Evolutionary conservation across 2,888 invertebrate genomes (phyloP), one percentile per base, ranked within the genome.

Genomic region (Lordiphosa fenestrarum): DNA sequence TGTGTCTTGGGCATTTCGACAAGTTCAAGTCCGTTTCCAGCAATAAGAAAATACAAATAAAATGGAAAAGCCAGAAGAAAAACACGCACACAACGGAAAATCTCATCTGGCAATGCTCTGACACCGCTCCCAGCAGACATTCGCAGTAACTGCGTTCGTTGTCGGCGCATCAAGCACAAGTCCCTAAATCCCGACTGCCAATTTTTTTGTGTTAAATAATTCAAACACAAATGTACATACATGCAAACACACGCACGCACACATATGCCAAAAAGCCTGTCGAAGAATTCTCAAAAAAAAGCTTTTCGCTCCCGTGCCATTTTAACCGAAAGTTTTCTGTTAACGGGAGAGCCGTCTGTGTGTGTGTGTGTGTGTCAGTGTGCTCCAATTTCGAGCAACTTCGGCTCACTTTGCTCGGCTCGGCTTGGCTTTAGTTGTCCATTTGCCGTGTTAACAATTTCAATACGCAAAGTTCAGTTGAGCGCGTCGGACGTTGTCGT

Each of bases 381-480:
- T 80, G 82, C 80, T 82, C 80, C 66, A 80, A 71, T 78, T 80
- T 73, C 71, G 62, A 58, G 53, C 53, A 23, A 33, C 44, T 67
- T 66, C 69, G 71, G 46, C 53, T 47, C 44, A 38, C 42, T 40
- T 38, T 40, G 53, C 50, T 38, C 41, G 70, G 63, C 65, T 65
- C 49, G 58, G 59, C 47, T 63, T 50, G 65, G 52, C 48, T 30
- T 47, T 44, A 36, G 50, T 12, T 46, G 50, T 40, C 44, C 65
- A 55, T 55, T 66, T 60, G 64, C 66, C 62, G 69, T 71, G 71
- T 52, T 36, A 64, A 63, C 67, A 53, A 59, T 69, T 86, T 86
- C 68, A 87, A 86, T 87, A 85, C 83, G 81, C 73, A 81, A 80
- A 83, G 81, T 85, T 85, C 81, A 75, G 76, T 80, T 82, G 87